Conservation (phyloP, 2,888 invertebrate genomes). For the Brassicogethes aeneus region DNA sequence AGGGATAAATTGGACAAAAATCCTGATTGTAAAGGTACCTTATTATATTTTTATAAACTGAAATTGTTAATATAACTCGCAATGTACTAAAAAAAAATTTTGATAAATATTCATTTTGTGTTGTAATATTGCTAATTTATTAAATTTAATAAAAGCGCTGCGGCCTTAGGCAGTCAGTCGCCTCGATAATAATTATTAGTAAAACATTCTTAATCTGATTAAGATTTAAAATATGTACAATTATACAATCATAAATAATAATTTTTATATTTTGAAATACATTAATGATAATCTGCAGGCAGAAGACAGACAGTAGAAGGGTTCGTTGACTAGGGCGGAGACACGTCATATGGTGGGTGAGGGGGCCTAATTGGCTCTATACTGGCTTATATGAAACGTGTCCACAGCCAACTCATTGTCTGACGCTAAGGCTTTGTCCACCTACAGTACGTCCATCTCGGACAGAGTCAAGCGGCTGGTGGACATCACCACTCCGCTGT, state of each 20-base stretch:
- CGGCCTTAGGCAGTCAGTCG: constrained; percentile 29
- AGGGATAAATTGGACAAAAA: no score
- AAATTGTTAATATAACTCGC: no score
- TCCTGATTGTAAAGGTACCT: no score
- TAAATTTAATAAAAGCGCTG: no score
- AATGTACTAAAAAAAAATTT: no score
- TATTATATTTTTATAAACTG: no score
- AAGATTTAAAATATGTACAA: constrained; percentile 38
- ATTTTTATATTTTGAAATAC: constrained; percentile 30
- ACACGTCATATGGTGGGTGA: constrained; percentile 17
- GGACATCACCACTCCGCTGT: constrained; percentile 65
- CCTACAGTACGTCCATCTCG: constrained; percentile 47
- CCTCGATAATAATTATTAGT: constrained; percentile 18
- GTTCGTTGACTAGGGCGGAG: constrained; percentile 33
- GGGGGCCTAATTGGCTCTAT: constrained; percentile 19
- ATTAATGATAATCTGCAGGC: constrained; percentile 22
- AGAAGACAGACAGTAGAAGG: constrained; percentile 22
- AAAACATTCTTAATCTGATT: constrained; percentile 26
- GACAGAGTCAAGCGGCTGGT: constrained; percentile 56
- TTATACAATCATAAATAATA: constrained; percentile 34
- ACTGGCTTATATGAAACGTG: constrained; percentile 26
- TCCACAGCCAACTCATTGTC: constrained; percentile 25
- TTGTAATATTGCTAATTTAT: no score
- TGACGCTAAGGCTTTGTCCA: constrained; percentile 17
- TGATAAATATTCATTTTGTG: no score